Base-by-base conservation (phyloP, 2,113 vertebrate species). In the Elephas maximus region DNA sequence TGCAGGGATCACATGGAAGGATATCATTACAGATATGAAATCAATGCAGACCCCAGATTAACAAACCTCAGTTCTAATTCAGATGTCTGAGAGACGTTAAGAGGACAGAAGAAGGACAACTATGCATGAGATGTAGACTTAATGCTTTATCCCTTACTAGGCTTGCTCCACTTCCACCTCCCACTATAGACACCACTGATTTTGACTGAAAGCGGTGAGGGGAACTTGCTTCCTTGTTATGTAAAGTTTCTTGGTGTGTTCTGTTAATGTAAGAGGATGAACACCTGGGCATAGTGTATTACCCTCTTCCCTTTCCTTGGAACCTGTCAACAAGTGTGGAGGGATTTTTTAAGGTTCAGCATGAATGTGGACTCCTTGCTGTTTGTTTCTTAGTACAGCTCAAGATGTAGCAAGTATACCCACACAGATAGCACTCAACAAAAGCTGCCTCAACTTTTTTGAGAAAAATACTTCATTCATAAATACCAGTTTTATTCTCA, bases 1-100 rank as follows among this genome's bases (percentile, higher is more conserved):
- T 99, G 99, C 98, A 99, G 99, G 98, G 99, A 99, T 99, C 99
- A 99, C 98, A 99, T 99, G 99, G 99, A 99, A 97, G 99, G 99
- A 11, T 99, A 99, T 98, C 99, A 99, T 98, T 99, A 99, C 99
- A 99, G 99, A 98, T 99, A 99, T 0, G 99, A 99, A 98, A 99
- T 99, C 96, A 99, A 99, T 87, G 99, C 99, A 12, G 99, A 99
- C 98, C 99, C 99, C 41, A 99, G 99, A 87, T 97, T 99, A 96
- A 99, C 99, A 98, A 99, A 99, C 98, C 99, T 99, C 97, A 99
- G 99, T 98, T 99, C 99, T 97, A 99, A 99, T 97, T 99, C 99
- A 0, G 99, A 99, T 67, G 99, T 99, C 97, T 99, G 99, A 98
- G 0, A 94, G 87, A 63, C 0, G 18, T 10, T 4, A 0, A 0